Evolutionary conservation across 2,113 vertebrate species (phyloP).

Genomic region (rabbit (Oryctolagus cuniculus)): DNA sequence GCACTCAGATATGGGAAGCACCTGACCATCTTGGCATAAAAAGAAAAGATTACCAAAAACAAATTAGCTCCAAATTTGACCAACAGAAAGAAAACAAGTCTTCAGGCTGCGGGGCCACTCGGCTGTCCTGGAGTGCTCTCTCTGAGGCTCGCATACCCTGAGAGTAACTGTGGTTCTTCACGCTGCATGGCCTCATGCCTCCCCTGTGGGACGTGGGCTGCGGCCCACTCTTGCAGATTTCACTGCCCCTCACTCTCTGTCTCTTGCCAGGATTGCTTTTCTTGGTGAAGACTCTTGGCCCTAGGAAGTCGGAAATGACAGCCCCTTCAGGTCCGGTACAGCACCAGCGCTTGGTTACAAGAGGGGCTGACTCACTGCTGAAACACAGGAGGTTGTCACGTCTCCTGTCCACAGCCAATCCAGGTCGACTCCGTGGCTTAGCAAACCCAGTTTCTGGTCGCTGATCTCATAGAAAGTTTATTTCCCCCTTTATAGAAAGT

Average conservation of each 20-base stretch:
- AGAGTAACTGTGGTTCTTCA: neutral
- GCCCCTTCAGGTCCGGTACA: accelerated
- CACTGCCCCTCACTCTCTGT: neutral
- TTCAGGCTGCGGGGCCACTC: neutral
- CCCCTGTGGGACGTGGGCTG: too few relatives aligned
- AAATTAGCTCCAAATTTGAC: conserved; percentile 2
- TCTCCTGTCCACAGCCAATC: neutral
- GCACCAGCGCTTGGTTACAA: neutral
- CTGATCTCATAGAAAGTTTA: neutral
- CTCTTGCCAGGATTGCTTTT: neutral
- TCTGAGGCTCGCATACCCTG: neutral
- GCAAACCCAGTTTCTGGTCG: neutral
- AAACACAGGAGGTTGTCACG: too few relatives aligned
- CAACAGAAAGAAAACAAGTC: conserved; percentile 31
- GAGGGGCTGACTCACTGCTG: neutral
- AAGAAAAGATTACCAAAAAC: conserved; percentile 55
- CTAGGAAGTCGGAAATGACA: accelerated
- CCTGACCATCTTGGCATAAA: neutral
- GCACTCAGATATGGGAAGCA: neutral
- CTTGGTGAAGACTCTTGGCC: neutral
- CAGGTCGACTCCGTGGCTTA: too few relatives aligned
- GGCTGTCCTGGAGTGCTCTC: neutral
- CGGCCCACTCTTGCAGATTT: neutral
- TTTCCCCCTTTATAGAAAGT: neutral
- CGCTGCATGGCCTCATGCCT: neutral